Evolutionary conservation across 2,888 invertebrate genomes (phyloP).

Genomic region (Campopleginae sp.): DNA sequence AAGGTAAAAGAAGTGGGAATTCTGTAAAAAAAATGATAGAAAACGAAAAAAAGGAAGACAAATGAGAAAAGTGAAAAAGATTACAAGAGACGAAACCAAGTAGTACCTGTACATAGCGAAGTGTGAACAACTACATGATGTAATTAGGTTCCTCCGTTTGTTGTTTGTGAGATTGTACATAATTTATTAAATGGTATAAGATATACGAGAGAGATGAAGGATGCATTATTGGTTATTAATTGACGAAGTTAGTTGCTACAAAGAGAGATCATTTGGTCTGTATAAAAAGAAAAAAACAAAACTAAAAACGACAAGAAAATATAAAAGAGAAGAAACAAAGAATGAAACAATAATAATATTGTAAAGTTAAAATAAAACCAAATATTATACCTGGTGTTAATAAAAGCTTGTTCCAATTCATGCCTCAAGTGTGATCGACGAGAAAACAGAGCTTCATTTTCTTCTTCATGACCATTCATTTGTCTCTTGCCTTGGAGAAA

Average conservation of each 20-base stretch:
- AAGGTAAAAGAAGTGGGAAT: constrained; percentile 68
- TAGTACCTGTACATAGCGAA: constrained; percentile 84
- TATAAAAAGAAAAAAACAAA: constrained; percentile 74
- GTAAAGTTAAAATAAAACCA: constrained; percentile 83
- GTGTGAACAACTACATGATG: constrained; percentile 82
- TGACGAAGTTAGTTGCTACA: constrained; percentile 81
- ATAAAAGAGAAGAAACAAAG: constrained; percentile 49
- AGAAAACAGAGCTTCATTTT: not conserved
- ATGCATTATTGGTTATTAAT: constrained; percentile 77
- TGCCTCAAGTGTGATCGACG: not conserved
- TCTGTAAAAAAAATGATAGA: constrained; percentile 74
- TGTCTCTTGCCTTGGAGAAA: constrained; percentile 57
- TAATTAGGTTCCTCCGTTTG: constrained; percentile 84
- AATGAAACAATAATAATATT: constrained; percentile 81
- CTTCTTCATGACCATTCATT: constrained; percentile 36
- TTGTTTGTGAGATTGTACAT: constrained; percentile 84
- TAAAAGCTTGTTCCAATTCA: constrained; percentile 61
- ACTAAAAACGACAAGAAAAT: not conserved
- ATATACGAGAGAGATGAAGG: constrained; percentile 73
- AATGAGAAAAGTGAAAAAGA: constrained; percentile 66
- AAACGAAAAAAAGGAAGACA: constrained; percentile 51
- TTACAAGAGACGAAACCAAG: constrained; percentile 75
- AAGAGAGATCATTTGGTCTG: constrained; percentile 79
- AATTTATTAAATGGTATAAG: constrained; percentile 83
- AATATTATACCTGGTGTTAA: constrained; percentile 83